These are phyloP conservation scores for Ectemnius lituratus DNA, from an alignment of 2,888 invertebrate species.

Conservation along the genomic window DNA sequence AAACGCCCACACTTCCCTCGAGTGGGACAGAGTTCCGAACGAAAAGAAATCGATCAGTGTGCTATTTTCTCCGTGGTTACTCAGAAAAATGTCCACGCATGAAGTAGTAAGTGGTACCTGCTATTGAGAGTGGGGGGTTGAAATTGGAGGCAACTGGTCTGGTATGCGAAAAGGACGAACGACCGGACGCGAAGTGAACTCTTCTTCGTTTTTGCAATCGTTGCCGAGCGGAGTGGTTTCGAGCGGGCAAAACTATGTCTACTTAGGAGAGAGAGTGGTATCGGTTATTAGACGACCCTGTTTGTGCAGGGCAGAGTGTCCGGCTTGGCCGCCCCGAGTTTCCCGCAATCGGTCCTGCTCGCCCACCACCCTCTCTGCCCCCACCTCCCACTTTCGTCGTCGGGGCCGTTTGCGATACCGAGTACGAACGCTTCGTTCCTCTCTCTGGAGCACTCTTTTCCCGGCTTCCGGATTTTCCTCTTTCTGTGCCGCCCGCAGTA, in stretches of 20 bases:
- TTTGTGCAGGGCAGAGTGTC: slow-evolving; percentile 44
- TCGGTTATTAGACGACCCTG: slow-evolving; percentile 59
- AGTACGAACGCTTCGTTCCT: slow-evolving; percentile 39
- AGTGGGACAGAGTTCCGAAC: too few relatives aligned
- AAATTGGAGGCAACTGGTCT: too few relatives aligned
- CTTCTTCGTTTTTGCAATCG: neutral
- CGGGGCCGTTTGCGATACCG: neutral
- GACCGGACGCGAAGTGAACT: too few relatives aligned
- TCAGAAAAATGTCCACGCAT: too few relatives aligned
- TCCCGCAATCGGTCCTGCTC: slow-evolving; percentile 52
- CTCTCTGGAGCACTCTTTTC: slow-evolving; percentile 37
- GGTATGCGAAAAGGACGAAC: too few relatives aligned
- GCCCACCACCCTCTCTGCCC: slow-evolving; percentile 19
- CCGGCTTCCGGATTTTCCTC: slow-evolving; percentile 54
- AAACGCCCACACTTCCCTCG: neutral
- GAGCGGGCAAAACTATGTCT: slow-evolving; percentile 29
- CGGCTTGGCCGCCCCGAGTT: slow-evolving; percentile 58
- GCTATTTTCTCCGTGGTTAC: too few relatives aligned
- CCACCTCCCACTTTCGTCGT: slow-evolving; percentile 1
- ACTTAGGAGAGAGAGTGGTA: slow-evolving; percentile 53
- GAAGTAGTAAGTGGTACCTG: too few relatives aligned
- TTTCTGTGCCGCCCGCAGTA: slow-evolving; percentile 41
- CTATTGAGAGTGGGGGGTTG: too few relatives aligned
- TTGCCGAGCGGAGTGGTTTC: neutral
- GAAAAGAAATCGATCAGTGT: too few relatives aligned